Conservation (phyloP, 1,140 invertebrate species). For the Bombus confusus region DNA sequence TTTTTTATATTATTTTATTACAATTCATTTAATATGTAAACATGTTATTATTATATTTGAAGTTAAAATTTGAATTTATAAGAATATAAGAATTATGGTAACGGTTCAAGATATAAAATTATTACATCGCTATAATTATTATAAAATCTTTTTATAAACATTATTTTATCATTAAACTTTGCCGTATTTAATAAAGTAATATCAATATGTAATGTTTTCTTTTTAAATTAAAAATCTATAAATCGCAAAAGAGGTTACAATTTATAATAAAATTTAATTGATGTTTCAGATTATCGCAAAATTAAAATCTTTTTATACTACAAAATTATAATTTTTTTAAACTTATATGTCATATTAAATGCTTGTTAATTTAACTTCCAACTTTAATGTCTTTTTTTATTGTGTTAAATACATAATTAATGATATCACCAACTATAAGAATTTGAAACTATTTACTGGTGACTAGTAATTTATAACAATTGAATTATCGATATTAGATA, state of each 20-base stretch:
- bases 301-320: not conserved
- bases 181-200: not conserved
- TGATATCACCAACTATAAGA: not conserved
- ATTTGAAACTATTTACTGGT: not conserved
- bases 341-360: not conserved
- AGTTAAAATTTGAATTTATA: not conserved
- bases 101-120: not conserved
- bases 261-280: slow-evolving; percentile 11
- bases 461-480: not conserved
- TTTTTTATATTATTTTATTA: not conserved
- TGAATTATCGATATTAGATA: not conserved
- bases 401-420: not conserved
- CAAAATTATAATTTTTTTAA: not conserved
- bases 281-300: not conserved
- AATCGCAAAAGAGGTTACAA: not conserved
- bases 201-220: not conserved
- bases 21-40: not conserved
- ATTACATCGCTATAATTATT: not conserved
- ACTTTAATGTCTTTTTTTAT: not conserved
- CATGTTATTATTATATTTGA: not conserved
- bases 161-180: not conserved
- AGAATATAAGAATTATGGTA: not conserved
- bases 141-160: not conserved
- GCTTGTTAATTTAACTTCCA: not conserved
- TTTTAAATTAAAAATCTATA: not conserved